These are phyloP conservation scores for Meiosimyza decipiens DNA, from an alignment of 2,888 invertebrate genomes.

Conservation along the genomic window DNA sequence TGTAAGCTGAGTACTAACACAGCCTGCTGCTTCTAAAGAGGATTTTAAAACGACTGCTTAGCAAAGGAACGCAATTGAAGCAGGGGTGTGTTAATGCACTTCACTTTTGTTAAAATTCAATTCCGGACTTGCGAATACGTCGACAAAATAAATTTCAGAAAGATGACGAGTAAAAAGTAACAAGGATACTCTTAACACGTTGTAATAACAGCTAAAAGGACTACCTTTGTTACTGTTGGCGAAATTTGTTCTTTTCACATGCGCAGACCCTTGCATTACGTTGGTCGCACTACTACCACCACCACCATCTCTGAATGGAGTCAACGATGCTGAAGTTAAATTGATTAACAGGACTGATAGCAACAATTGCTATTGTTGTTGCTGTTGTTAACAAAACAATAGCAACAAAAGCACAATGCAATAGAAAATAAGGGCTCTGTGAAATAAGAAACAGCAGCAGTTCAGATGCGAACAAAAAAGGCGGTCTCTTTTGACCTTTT, in stretches of 20 bases:
- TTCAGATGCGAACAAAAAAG: conserved; percentile 3
- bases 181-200: conserved; percentile 24
- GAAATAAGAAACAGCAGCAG: not conserved
- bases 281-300: not conserved
- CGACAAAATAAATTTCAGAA: not conserved
- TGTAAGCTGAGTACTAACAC: conserved; percentile 10
- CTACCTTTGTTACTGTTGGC: not conserved
- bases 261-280: not conserved
- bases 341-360: conserved; percentile 51
- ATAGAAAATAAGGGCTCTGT: not conserved
- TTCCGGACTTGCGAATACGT: conserved; percentile 18
- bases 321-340: conserved; percentile 54
- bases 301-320: conserved; percentile 46
- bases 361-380: conserved; percentile 43
- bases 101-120: conserved; percentile 32
- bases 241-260: conserved; percentile 33
- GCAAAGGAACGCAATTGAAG: not conserved
- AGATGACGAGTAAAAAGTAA: not conserved
- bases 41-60: conserved; percentile 27
- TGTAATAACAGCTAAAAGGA: conserved; percentile 4
- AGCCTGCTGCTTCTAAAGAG: conserved; percentile 17
- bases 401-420: conserved; percentile 32
- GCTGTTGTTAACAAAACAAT: conserved; percentile 14
- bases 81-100: conserved; percentile 32
- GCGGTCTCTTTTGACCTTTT: conserved; percentile 22